Conservation (phyloP, 2,113 vertebrate genomes). For the Scalopus aquaticus region DNA sequence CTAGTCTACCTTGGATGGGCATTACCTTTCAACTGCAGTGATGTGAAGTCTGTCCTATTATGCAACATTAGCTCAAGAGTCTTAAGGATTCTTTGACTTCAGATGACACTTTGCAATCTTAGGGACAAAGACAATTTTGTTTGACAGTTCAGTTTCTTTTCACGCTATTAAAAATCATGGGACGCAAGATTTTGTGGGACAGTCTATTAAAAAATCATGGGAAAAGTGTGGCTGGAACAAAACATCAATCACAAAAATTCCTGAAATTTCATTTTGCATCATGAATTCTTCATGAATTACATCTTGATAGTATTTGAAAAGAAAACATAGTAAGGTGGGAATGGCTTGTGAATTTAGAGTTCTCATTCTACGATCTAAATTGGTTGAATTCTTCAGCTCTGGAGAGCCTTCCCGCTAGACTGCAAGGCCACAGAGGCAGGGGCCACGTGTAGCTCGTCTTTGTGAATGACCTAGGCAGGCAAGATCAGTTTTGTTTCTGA, state of each 20-base stretch:
- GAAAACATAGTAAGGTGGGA: constrained; percentile 5
- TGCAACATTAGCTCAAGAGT: not conserved
- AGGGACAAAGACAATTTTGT: constrained; percentile 42
- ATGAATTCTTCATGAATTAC: constrained; percentile 25
- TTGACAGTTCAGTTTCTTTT: constrained; percentile 24
- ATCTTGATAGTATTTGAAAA: constrained; percentile 43
- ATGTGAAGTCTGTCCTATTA: not conserved
- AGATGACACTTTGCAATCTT: constrained; percentile 2
- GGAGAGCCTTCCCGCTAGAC: not conserved
- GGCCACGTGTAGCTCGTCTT: not conserved
- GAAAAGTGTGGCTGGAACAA: not conserved
- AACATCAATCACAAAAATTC: constrained; percentile 6
- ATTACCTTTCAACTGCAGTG: not conserved
- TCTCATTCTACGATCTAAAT: constrained; percentile 45
- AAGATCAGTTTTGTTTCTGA: constrained; percentile 15
- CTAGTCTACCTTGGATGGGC: not conserved
- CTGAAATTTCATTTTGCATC: constrained; percentile 16
- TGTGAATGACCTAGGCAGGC: not conserved
- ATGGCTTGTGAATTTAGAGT: constrained; percentile 34
- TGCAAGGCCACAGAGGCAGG: not conserved
- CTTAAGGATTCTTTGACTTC: constrained; percentile 20
- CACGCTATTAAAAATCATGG: not conserved
- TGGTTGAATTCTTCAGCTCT: constrained; percentile 34
- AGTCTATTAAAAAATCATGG: not conserved
- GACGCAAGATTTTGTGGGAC: constrained; percentile 6